Conservation (phyloP, 2,797 vertebrate genomes). For the Cuniculus paca region DNA sequence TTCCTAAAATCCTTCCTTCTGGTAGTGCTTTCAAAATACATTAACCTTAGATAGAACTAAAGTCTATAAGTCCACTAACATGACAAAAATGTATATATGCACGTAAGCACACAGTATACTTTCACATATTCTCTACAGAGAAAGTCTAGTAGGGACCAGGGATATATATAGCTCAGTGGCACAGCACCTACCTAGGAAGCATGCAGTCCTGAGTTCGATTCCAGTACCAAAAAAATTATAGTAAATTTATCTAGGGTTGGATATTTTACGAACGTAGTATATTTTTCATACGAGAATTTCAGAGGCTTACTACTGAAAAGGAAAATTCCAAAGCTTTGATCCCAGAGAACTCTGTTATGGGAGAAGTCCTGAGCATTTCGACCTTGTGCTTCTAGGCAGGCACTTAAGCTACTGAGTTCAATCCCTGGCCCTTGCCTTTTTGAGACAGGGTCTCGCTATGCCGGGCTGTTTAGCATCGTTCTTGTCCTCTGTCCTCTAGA, state of each 20-base stretch:
- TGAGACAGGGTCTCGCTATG: no score
- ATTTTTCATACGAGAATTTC: constrained; percentile 22
- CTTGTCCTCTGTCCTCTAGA: not conserved
- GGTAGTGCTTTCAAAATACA: not conserved
- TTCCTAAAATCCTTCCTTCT: constrained; percentile 9
- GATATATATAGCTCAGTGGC: no score
- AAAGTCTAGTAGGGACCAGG: not conserved
- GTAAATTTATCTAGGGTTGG: not conserved
- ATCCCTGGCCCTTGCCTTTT: no score
- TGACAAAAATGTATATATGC: not conserved
- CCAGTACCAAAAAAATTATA: no score
- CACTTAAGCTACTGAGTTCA: no score
- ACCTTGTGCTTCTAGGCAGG: no score
- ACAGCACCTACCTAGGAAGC: no score
- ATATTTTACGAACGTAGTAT: not conserved
- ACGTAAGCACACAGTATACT: not conserved
- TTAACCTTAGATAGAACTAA: not conserved
- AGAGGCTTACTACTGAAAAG: not conserved
- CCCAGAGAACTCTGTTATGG: not conserved
- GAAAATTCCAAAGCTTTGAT: not conserved
- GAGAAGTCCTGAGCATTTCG: not conserved
- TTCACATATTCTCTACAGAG: not conserved
- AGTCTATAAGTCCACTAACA: not conserved
- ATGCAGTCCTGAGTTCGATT: no score
- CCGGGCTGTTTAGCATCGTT: not conserved